These are phyloP conservation scores for Cryptophagus acutangulus DNA, from an alignment of 2,888 invertebrate genomes.

Conservation along the genomic window DNA sequence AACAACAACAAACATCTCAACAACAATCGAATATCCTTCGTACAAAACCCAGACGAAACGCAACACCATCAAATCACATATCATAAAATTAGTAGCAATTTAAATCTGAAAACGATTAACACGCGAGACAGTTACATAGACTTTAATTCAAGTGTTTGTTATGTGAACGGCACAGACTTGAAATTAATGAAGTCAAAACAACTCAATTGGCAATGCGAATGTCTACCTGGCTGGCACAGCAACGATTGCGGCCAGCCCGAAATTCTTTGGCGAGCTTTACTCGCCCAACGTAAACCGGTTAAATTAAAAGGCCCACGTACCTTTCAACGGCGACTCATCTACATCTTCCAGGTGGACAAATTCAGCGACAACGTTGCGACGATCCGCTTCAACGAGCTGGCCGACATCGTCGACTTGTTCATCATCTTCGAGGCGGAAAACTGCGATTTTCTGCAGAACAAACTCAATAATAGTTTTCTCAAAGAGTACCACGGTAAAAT, in stretches of 20 bases:
- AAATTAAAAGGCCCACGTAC: conserved; percentile 47
- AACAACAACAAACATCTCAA: conserved; percentile 9
- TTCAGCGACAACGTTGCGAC: conserved; percentile 55
- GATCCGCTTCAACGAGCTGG: conserved; percentile 57
- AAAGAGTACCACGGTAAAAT: conserved; percentile 52
- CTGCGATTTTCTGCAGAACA: conserved; percentile 46
- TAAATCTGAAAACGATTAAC: conserved; percentile 31
- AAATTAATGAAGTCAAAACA: conserved; percentile 41
- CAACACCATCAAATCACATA: conserved; percentile 34
- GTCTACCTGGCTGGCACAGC: conserved; percentile 61
- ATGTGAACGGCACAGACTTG: conserved; percentile 45
- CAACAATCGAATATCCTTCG: conserved; percentile 24
- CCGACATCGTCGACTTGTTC: conserved; percentile 60
- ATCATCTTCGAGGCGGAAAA: conserved; percentile 53
- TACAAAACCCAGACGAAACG: conserved; percentile 17
- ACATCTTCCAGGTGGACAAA: conserved; percentile 53
- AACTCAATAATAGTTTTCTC: conserved; percentile 49
- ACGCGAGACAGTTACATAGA: conserved; percentile 39
- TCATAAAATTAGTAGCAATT: conserved; percentile 35
- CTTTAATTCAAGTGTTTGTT: conserved; percentile 47
- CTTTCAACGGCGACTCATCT: conserved; percentile 53
- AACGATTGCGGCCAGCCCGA: conserved; percentile 63
- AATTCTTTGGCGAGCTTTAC: conserved; percentile 60
- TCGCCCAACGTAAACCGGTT: conserved; percentile 53
- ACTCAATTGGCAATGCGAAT: conserved; percentile 51